Evolutionary conservation across 2,888 invertebrate species (phyloP), one percentile per base, ranked within the genome.

Genomic region (Actias luna): DNA sequence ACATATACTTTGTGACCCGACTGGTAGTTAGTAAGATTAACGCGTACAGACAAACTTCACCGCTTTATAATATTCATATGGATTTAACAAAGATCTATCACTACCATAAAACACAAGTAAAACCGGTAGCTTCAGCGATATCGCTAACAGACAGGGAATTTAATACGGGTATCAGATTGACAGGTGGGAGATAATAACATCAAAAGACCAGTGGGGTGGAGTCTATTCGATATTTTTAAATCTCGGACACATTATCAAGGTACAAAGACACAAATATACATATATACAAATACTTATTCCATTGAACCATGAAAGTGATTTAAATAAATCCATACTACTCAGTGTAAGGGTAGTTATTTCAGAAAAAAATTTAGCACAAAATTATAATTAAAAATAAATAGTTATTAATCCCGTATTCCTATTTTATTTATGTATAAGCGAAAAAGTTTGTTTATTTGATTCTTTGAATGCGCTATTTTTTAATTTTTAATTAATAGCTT

Each of bases 111-210:
- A 22, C 12, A 42, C 59, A 36, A 61, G 61, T 22, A 57, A 57
- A 61, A 18, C 57, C 57, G 31, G 57, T 16, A 29, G 1, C 29
- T 55, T 55, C n/a, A 55, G 39, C 57, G 31, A 39, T 42, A 61
- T 27, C 22, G 1, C 31, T 57, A 31, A 25, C 31, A 63, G 59
- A 68, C 69, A 69, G 69, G 72, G 76, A 73, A 79, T 78, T 78
- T 80, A 82, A 84, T 84, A 79, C 68, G 71, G 73, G 73, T 77
- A 80, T 83, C 84, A 76, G 78, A 75, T 78, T 78, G 84, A 84
- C 90, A 90, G 89, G 90, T 91, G 80, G 75, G 74, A 81, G 82
- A 85, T 88, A 84, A 89, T 89, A 84, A 80, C 84, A 82, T 85
- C 67, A 74, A 73, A 80, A 77, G 80, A 79, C 74, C 76, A 68